phyloP scores from a whole-genome alignment of 2,888 invertebrate genomes.

The Ectemnius lituratus region DNA sequence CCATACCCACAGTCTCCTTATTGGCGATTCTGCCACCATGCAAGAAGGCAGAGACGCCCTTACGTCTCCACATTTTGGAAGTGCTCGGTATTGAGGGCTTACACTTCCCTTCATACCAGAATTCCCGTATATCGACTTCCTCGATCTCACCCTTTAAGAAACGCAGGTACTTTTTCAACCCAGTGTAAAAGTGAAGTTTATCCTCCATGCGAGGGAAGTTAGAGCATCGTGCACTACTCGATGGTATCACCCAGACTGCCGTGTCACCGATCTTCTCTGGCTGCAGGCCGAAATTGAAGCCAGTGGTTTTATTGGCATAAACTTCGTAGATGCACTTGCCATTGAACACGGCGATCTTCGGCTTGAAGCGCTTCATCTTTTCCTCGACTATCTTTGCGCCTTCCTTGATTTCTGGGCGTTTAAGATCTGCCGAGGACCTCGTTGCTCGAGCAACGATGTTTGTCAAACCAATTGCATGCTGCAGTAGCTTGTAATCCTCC shows the following conservation, averaged over 20 bases:
- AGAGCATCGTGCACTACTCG: slow-evolving; percentile 75
- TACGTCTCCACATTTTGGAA: slow-evolving; percentile 74
- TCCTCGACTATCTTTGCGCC: slow-evolving; percentile 66
- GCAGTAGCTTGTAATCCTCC: slow-evolving; percentile 68
- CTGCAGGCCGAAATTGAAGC: slow-evolving; percentile 73
- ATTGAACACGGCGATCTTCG: slow-evolving; percentile 74
- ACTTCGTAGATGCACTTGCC: slow-evolving; percentile 76
- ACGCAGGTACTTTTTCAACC: slow-evolving; percentile 69
- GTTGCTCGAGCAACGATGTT: slow-evolving; percentile 74
- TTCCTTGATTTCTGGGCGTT: slow-evolving; percentile 70
- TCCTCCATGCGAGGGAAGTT: slow-evolving; percentile 74
- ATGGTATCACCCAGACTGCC: slow-evolving; percentile 74
- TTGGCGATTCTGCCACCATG: slow-evolving; percentile 71
- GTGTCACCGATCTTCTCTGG: slow-evolving; percentile 65
- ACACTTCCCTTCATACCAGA: slow-evolving; percentile 69
- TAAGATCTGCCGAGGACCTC: slow-evolving; percentile 72
- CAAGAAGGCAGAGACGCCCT: slow-evolving; percentile 67
- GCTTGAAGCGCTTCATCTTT: slow-evolving; percentile 68
- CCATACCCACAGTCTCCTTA: slow-evolving; percentile 64
- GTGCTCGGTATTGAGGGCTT: slow-evolving; percentile 68
- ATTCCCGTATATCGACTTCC: slow-evolving; percentile 65
- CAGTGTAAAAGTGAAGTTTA: slow-evolving; percentile 73
- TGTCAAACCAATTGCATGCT: slow-evolving; percentile 72
- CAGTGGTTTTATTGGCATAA: slow-evolving; percentile 64
- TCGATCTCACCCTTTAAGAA: slow-evolving; percentile 69